A percentile compares a stretch with the other conserved stretches of the same genome.
Evolutionary conservation across 2,888 invertebrate species (phyloP).

Genomic region (Agrotis clavis): DNA sequence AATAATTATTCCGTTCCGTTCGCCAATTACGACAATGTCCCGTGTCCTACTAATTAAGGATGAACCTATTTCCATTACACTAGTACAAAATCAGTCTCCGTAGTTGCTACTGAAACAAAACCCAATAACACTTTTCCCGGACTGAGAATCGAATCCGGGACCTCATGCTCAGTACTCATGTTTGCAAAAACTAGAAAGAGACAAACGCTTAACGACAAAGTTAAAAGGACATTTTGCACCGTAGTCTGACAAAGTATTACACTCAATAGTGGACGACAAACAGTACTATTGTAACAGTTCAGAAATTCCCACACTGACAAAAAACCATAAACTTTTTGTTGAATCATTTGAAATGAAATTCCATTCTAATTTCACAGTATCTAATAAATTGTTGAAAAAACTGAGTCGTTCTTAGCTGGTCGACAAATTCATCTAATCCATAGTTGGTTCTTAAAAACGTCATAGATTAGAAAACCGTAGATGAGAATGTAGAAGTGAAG

Average conservation of each 20-base stretch:
- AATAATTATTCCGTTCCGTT: too few relatives aligned
- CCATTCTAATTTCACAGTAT: slow-evolving; percentile 63
- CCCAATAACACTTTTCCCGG: too few relatives aligned
- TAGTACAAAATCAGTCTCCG: too few relatives aligned
- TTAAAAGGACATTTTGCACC: background rate
- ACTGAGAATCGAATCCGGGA: too few relatives aligned
- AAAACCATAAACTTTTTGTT: slow-evolving; percentile 20
- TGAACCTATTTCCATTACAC: too few relatives aligned
- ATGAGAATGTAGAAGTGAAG: background rate
- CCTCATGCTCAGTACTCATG: too few relatives aligned
- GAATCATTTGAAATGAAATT: slow-evolving; percentile 53
- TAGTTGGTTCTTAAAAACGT: slow-evolving; percentile 26
- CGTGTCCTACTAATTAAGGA: too few relatives aligned
- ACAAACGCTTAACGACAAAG: too few relatives aligned
- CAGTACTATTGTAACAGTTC: slow-evolving; percentile 2
- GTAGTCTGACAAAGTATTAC: background rate
- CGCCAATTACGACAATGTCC: too few relatives aligned
- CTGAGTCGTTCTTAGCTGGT: slow-evolving; percentile 24
- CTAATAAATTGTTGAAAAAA: slow-evolving; percentile 48
- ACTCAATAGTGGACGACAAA: background rate
- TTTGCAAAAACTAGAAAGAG: too few relatives aligned
- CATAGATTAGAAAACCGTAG: slow-evolving; percentile 28
- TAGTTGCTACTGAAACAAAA: too few relatives aligned
- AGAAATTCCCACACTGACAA: slow-evolving; percentile 16
- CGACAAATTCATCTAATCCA: slow-evolving; percentile 62